Conservation (phyloP, 1,140 invertebrate genomes). For the Diprion similis region DNA sequence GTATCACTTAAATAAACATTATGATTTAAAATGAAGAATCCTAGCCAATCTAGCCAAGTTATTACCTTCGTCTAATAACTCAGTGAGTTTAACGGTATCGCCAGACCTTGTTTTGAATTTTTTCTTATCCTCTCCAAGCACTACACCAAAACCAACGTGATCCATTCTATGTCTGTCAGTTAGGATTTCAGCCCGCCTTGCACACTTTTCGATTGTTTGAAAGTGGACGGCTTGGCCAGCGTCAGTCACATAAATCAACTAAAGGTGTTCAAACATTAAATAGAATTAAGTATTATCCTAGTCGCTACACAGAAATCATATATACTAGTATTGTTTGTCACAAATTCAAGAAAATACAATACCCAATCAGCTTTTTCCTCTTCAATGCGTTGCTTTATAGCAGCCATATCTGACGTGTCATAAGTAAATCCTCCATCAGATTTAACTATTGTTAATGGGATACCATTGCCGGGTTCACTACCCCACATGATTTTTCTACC, state of each 20-base stretch:
- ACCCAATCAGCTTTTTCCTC: slow-evolving; percentile 88
- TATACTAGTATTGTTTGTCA: not conserved
- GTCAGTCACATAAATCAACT: slow-evolving; percentile 95
- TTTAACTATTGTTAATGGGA: slow-evolving; percentile 96
- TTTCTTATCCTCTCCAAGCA: slow-evolving; percentile 98
- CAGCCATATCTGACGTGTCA: slow-evolving; percentile 97
- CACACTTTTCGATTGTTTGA: slow-evolving; percentile 76
- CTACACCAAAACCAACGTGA: slow-evolving; percentile 96
- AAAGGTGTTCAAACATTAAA: slow-evolving; percentile 19
- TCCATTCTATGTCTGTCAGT: slow-evolving; percentile 75
- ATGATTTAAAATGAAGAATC: too few relatives aligned
- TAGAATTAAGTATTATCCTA: not conserved
- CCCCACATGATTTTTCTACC: slow-evolving; percentile 95
- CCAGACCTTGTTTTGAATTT: slow-evolving; percentile 99
- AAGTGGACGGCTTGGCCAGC: slow-evolving; percentile 90
- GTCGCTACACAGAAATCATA: not conserved
- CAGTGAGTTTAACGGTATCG: slow-evolving; percentile 89
- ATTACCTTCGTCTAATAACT: slow-evolving; percentile 92
- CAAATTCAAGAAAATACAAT: slow-evolving; percentile 10
- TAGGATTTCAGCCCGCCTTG: slow-evolving; percentile 74
- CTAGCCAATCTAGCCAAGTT: not conserved
- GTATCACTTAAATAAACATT: too few relatives aligned
- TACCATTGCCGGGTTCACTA: slow-evolving; percentile 59
- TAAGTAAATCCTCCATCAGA: slow-evolving; percentile 99
- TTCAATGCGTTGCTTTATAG: slow-evolving; percentile 85